A percentile compares a stretch with the other conserved stretches of the same genome.
Conservation (phyloP, 2,797 vertebrate genomes). For the Falco novaeseelandiae region DNA sequence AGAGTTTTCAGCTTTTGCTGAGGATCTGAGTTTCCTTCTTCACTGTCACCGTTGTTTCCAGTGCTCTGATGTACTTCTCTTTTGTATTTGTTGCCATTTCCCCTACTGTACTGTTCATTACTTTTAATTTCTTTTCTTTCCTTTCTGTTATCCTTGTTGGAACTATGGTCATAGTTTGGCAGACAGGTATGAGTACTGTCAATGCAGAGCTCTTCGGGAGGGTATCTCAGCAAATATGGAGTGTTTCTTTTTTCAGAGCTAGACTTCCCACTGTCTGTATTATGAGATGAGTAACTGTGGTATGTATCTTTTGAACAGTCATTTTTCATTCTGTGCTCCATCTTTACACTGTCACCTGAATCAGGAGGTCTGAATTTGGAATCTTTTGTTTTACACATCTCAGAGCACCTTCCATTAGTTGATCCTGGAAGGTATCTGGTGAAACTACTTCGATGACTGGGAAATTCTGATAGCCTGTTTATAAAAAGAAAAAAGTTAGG, state of each 20-base stretch:
- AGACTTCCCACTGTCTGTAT: conserved; percentile 58
- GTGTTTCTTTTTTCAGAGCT: conserved; percentile 68
- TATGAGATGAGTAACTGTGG: conserved; percentile 55
- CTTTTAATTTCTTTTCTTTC: conserved; percentile 68
- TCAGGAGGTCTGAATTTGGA: conserved; percentile 61
- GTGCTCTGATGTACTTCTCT: conserved; percentile 39
- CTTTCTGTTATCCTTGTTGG: conserved; percentile 68
- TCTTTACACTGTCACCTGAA: conserved; percentile 54
- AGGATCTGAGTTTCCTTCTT: conserved; percentile 47
- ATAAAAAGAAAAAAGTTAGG: neutral
- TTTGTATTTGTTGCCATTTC: conserved; percentile 53
- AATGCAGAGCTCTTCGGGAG: conserved; percentile 51
- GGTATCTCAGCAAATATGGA: neutral
- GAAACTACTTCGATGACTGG: conserved; percentile 70
- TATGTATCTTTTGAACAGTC: conserved; percentile 62
- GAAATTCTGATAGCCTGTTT: conserved; percentile 73
- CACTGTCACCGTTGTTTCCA: conserved; percentile 17
- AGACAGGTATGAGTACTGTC: neutral
- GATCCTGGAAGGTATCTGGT: conserved; percentile 23
- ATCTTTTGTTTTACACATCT: conserved; percentile 68
- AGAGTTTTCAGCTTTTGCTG: conserved; percentile 55
- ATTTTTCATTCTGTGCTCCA: conserved; percentile 64
- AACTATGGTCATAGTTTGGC: conserved; percentile 35
- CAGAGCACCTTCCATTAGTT: conserved; percentile 41
- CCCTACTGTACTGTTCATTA: conserved; percentile 45